phyloP scores from a whole-genome alignment of 2,113 vertebrate genomes.

The Ameiurus melas region DNA sequence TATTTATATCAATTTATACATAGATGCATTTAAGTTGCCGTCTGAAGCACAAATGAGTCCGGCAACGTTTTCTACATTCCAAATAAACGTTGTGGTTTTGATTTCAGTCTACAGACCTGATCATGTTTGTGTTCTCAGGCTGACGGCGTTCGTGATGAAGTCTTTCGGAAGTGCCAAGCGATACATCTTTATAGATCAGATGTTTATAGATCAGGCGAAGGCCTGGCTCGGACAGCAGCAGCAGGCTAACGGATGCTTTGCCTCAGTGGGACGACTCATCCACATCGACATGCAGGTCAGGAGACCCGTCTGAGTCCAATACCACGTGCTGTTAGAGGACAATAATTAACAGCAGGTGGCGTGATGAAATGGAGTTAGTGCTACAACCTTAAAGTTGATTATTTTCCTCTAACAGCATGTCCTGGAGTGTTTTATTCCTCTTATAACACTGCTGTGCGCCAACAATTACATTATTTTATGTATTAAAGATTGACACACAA shows the following conservation, averaged over 20 bases:
- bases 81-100: not conserved
- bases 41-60: not conserved
- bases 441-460: not conserved
- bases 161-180: slow-evolving; percentile 68
- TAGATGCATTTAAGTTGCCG: not conserved
- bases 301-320: not conserved
- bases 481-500: not conserved
- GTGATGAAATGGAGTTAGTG: not conserved
- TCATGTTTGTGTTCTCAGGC: slow-evolving; percentile 63
- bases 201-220: slow-evolving; percentile 68
- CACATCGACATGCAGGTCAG: slow-evolving; percentile 81
- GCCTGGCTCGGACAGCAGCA: slow-evolving; percentile 75
- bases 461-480: too few relatives aligned
- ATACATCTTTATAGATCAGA: slow-evolving; percentile 52
- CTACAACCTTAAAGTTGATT: not conserved
- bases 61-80: not conserved
- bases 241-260: slow-evolving; percentile 72
- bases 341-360: not conserved
- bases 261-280: slow-evolving; percentile 76
- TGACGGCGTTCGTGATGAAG: slow-evolving; percentile 87
- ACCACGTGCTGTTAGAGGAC: not conserved
- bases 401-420: not conserved
- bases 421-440: not conserved
- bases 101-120: not conserved
- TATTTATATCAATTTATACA: not conserved